phyloP scores from a whole-genome alignment of 2,888 invertebrate genomes.

The Melinopterus prodromus region DNA sequence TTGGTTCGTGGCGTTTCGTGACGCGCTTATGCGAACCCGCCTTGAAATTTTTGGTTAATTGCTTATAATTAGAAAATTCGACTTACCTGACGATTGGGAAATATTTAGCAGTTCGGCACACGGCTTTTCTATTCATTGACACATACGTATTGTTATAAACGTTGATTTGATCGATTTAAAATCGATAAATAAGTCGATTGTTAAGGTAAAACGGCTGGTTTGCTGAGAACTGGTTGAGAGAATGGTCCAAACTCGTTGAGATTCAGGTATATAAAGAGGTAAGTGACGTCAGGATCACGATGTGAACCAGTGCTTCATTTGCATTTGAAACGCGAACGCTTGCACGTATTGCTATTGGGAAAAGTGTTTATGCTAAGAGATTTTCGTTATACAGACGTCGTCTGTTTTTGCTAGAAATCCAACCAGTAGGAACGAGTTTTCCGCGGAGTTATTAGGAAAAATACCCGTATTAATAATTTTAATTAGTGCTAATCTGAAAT shows the following conservation, averaged over 20 bases:
- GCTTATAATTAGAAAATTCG: background rate
- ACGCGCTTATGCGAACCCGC: background rate
- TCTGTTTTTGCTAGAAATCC: background rate
- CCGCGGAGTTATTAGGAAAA: background rate
- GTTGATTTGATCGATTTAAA: conserved; percentile 22
- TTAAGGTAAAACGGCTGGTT: conserved; percentile 14
- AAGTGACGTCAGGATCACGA: conserved; percentile 38
- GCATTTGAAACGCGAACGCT: conserved; percentile 18
- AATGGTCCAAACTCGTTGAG: background rate
- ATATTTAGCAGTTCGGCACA: conserved; percentile 56
- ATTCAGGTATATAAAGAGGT: conserved; percentile 32
- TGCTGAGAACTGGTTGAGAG: background rate
- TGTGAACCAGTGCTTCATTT: conserved; percentile 30
- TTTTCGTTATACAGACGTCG: too few relatives aligned
- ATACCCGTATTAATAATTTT: background rate
- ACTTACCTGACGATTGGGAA: conserved; percentile 58
- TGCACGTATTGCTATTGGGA: conserved; percentile 12
- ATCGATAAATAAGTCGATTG: conserved; percentile 7
- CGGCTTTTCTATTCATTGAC: conserved; percentile 59
- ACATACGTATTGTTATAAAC: conserved; percentile 50
- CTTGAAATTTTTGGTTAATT: background rate
- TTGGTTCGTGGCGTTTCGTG: background rate
- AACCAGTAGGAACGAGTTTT: background rate
- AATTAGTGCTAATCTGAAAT: too few relatives aligned
- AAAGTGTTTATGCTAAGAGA: background rate